phyloP scores from a whole-genome alignment of 1,140 invertebrate genomes.

The Ganaspis sp. region DNA sequence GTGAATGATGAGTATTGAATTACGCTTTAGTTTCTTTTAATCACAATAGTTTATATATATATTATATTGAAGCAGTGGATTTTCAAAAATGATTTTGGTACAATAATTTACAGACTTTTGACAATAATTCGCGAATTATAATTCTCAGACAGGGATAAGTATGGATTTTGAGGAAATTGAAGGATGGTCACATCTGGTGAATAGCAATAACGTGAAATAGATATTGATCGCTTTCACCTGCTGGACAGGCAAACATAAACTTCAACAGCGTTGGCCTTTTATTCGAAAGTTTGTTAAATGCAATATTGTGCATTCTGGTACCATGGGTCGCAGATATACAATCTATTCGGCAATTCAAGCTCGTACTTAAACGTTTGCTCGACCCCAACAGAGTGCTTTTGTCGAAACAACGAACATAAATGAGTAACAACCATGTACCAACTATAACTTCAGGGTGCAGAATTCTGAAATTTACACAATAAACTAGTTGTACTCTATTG shows the following conservation, averaged over 20 bases:
- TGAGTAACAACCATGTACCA: slow-evolving; percentile 16
- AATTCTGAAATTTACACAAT: background rate
- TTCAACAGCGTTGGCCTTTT: background rate
- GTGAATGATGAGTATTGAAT: no score
- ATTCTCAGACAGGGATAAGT: background rate
- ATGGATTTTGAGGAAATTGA: slow-evolving; percentile 34
- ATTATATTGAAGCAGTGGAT: no score
- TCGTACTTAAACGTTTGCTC: slow-evolving; percentile 27
- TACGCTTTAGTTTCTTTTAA: no score
- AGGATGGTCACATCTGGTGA: slow-evolving; percentile 33
- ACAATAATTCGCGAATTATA: background rate
- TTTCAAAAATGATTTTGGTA: no score
- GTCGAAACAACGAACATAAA: slow-evolving; percentile 14
- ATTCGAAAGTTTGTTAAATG: slow-evolving; percentile 17
- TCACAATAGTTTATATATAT: no score
- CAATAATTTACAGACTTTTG: no score
- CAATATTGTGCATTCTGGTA: slow-evolving; percentile 19
- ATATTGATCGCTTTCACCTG: slow-evolving; percentile 11
- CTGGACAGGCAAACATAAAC: slow-evolving; percentile 2
- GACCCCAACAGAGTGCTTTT: slow-evolving; percentile 21
- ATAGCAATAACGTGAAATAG: slow-evolving; percentile 39
- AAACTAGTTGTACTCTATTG: background rate
- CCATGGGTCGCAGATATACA: background rate
- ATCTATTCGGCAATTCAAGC: slow-evolving; percentile 19
- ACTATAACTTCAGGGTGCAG: background rate